Conservation (phyloP, 37 sponge, comb jelly and placozoan genomes). For the Beroe forskalii region DNA sequence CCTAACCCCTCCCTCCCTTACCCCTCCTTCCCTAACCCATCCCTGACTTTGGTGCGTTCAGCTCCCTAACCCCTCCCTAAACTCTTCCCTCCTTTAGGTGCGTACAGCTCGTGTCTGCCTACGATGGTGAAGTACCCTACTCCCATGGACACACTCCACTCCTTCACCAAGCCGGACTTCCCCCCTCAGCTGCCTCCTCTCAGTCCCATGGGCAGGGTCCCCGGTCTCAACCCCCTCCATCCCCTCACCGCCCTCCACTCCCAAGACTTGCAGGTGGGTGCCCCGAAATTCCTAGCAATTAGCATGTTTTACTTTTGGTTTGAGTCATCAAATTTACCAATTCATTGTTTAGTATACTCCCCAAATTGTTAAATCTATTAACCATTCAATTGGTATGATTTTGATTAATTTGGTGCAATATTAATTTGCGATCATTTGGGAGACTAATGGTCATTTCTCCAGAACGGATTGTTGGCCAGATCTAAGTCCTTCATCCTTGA, state of each 20-base stretch:
- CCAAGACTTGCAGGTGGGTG: neutral
- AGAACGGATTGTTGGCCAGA: neutral
- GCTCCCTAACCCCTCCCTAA: neutral
- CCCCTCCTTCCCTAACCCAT: neutral
- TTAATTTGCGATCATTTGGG: too few relatives aligned
- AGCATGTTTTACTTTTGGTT: too few relatives aligned
- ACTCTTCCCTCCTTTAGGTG: neutral
- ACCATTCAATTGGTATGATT: too few relatives aligned
- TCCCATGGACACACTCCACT: conserved; percentile 12
- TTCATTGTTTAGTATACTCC: too few relatives aligned
- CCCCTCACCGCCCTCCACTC: conserved; percentile 6
- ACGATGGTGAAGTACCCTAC: conserved; percentile 35
- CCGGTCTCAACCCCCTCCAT: neutral
- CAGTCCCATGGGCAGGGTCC: neutral
- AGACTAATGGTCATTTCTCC: too few relatives aligned
- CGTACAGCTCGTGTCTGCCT: conserved; percentile 3
- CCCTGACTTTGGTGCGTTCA: neutral
- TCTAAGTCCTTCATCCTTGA: conserved; percentile 6
- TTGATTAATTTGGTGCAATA: too few relatives aligned
- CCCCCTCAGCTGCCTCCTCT: conserved; percentile 19
- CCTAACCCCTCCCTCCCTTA: neutral
- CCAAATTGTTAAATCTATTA: too few relatives aligned
- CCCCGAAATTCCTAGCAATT: neutral
- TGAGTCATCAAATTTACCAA: too few relatives aligned
- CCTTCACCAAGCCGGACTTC: conserved; percentile 35